Base-by-base conservation (phyloP, 2,888 invertebrate species). In the Mimachlamys varia region DNA sequence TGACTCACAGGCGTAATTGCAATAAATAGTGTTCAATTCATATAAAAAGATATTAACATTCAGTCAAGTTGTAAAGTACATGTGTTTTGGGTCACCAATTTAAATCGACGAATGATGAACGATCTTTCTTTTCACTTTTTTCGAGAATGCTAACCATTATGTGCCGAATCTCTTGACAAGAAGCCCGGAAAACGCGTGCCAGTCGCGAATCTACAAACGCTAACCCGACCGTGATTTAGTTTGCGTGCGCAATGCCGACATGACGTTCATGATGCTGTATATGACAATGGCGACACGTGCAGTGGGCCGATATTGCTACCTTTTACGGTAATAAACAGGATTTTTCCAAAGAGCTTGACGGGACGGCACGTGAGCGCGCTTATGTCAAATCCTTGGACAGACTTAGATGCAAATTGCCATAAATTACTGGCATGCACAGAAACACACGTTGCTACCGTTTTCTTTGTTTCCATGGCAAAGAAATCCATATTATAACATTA, bases 271-370 rank as follows among this genome's bases (percentile, higher is more conserved):
- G 76, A 76, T 76, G 76, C 76, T 33, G 76, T 76, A 76, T 76
- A 76, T 76, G 76, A 76, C 76, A 76, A 33, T 33, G 76, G 33
- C 12, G 76, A 58, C 76, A 76, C 76, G 76, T 76, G 76, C 33
- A 76, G 33, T 76, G 76, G 76, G 76, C 27, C 33, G 76, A 76
- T 76, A 76, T 76, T 76, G 76, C 76, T 76, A 76, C 76, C 76
- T 76, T 76, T 76, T 76, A 76, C 76, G 76, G 76, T 76, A 76
- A 76, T 76, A 76, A 76, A 76, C 76, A 76, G 76, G 76, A 76
- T 76, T 33, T 76, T 76, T 33, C 33, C 15, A 76, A 33, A 27
- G 76, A 76, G 33, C 13, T 76, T 22, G 76, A 76, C 27, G 76
- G 76, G 76, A 3, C 76, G 76, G 76, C 76, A 76, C 76, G 76